Evolutionary conservation across 1,140 invertebrate species (phyloP).

Genomic region (Lepeophtheirus salmonis): DNA sequence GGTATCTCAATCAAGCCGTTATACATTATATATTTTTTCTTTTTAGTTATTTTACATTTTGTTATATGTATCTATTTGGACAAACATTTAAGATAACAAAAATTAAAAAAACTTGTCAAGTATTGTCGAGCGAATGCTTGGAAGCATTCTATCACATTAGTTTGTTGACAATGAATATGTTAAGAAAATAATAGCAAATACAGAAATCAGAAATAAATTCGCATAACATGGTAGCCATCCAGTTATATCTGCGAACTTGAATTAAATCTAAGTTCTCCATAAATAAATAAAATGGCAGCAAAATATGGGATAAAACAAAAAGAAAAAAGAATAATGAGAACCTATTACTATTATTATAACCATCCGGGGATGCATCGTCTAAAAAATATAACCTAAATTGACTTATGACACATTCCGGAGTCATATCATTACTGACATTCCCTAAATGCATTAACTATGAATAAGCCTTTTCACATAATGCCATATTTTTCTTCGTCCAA

Average conservation of each 20-base stretch:
- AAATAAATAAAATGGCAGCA: background rate
- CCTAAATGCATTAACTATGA: background rate
- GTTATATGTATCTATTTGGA: background rate
- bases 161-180: background rate
- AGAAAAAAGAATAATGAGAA: background rate
- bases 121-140: too few relatives aligned
- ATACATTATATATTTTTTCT: background rate
- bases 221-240: background rate
- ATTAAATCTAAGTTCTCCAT: background rate
- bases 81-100: background rate
- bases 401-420: background rate
- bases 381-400: background rate
- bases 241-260: background rate
- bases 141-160: background rate
- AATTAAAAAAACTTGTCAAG: background rate
- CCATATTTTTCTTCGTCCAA: background rate
- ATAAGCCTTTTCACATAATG: background rate
- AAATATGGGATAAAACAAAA: background rate
- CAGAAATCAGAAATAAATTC: background rate
- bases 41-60: background rate
- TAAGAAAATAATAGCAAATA: background rate
- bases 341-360: background rate
- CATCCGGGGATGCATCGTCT: background rate
- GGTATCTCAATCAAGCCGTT: too few relatives aligned
- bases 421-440: background rate